Evolutionary conservation across 2,888 invertebrate genomes (phyloP).

Genomic region (Sturmia bella): DNA sequence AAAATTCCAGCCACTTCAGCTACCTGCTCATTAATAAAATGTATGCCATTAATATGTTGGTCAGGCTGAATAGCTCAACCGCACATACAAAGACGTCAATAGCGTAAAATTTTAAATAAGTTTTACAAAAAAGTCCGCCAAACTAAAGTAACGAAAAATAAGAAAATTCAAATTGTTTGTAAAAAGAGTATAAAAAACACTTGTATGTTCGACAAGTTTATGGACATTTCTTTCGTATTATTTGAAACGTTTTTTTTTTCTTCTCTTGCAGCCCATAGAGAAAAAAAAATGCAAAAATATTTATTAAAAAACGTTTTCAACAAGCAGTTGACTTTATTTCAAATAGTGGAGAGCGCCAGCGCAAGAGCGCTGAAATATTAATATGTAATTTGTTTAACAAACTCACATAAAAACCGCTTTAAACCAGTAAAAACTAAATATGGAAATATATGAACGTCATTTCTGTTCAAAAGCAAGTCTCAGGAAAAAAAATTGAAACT

Average conservation of each 20-base stretch:
- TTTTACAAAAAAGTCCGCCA: slow-evolving; percentile 43
- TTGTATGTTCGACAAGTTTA: slow-evolving; percentile 59
- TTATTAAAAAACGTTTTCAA: slow-evolving; percentile 21
- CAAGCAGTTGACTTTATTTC: slow-evolving; percentile 1
- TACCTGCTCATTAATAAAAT: slow-evolving; percentile 59
- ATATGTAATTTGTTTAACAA: slow-evolving; percentile 50
- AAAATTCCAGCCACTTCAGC: slow-evolving; percentile 34
- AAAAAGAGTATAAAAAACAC: slow-evolving; percentile 41
- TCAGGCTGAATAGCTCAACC: slow-evolving; percentile 56
- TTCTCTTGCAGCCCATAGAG: slow-evolving; percentile 11
- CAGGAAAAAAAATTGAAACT: slow-evolving; percentile 38
- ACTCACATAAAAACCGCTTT: slow-evolving; percentile 68
- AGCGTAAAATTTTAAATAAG: slow-evolving; percentile 39
- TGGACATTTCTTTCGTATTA: slow-evolving; percentile 56
- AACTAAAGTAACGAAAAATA: slow-evolving; percentile 34
- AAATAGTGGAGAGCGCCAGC: slow-evolving; percentile 5
- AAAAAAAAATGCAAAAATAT: slow-evolving; percentile 15
- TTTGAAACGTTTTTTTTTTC: slow-evolving; percentile 38
- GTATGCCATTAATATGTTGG: slow-evolving; percentile 68
- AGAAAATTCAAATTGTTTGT: slow-evolving; percentile 40
- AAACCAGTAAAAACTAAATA: slow-evolving; percentile 77
- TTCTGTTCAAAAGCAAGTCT: slow-evolving; percentile 44
- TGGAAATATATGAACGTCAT: slow-evolving; percentile 45
- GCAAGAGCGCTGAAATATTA: slow-evolving; percentile 29
- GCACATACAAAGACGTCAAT: slow-evolving; percentile 23